A percentile compares a stretch with the other conserved stretches of the same genome.
These are phyloP conservation scores for Alviniconcha marisindica DNA, from an alignment of 1,140 invertebrate genomes.

Conservation along the genomic window DNA sequence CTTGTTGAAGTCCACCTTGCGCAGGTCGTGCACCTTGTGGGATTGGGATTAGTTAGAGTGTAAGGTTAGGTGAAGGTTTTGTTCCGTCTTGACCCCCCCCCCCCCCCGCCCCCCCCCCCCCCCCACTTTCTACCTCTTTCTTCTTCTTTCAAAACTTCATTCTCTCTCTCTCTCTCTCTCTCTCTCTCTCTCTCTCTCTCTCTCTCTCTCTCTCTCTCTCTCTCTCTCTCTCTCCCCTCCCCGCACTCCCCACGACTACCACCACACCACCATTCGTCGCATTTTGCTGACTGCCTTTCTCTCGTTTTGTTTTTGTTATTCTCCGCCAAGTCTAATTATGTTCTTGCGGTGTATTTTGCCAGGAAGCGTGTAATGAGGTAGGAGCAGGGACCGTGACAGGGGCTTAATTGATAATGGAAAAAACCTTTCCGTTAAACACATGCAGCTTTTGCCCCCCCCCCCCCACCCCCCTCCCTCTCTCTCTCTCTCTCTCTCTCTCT, in stretches of 20 bases:
- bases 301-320: background rate
- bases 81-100: background rate
- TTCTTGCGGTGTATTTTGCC: background rate
- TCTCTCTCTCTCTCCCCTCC: conserved; percentile 12
- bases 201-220: conserved; percentile 13
- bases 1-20: too few species aligned
- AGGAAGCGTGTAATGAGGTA: too few species aligned
- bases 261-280: background rate
- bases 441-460: background rate
- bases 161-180: background rate
- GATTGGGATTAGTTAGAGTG: too few species aligned
- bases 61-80: too few species aligned
- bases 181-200: background rate
- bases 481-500: conserved; percentile 12
- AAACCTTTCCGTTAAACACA: background rate
- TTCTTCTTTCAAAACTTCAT: background rate
- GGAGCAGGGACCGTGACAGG: too few species aligned
- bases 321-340: background rate
- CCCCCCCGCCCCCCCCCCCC: background rate
- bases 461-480: background rate
- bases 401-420: too few species aligned
- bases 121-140: background rate
- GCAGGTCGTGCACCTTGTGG: too few species aligned
- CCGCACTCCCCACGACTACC: background rate
- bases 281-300: background rate